Percentiles rank a stretch among this genome's conserved stretches.
Conservation (phyloP, 2,113 vertebrate species). For the Hemicordylus capensis region DNA sequence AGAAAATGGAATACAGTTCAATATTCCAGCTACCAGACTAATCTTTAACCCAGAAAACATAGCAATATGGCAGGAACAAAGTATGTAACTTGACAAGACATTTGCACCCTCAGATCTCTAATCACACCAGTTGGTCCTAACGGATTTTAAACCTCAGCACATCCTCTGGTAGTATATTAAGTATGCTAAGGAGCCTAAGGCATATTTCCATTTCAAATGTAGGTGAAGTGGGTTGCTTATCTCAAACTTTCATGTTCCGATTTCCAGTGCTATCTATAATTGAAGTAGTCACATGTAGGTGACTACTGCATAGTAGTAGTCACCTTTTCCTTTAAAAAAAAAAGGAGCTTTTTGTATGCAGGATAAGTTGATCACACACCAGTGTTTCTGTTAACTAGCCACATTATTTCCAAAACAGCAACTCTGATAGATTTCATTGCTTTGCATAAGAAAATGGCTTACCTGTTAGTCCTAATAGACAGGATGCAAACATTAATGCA, state of each 20-base stretch:
- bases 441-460: not conserved
- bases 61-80: not conserved
- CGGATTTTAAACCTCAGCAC: not conserved
- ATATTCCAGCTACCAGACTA: not conserved
- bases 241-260: not conserved
- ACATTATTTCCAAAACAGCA: not conserved
- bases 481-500: too few relatives aligned
- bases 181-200: not conserved
- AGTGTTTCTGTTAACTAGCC: not conserved
- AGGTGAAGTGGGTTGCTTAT: not conserved
- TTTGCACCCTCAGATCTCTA: not conserved
- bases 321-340: slow-evolving; percentile 10
- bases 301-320: too few relatives aligned
- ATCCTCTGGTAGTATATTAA: not conserved
- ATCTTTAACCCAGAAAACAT: not conserved
- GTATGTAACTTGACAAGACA: not conserved
- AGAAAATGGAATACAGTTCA: not conserved
- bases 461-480: not conserved
- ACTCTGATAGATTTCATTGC: not conserved
- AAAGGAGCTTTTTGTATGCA: not conserved
- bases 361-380: not conserved
- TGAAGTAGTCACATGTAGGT: not conserved
- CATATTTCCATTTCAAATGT: not conserved
- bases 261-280: not conserved
- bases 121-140: not conserved